phyloP scores from a whole-genome alignment of 2,113 vertebrate genomes.

The Hydropotes inermis region DNA sequence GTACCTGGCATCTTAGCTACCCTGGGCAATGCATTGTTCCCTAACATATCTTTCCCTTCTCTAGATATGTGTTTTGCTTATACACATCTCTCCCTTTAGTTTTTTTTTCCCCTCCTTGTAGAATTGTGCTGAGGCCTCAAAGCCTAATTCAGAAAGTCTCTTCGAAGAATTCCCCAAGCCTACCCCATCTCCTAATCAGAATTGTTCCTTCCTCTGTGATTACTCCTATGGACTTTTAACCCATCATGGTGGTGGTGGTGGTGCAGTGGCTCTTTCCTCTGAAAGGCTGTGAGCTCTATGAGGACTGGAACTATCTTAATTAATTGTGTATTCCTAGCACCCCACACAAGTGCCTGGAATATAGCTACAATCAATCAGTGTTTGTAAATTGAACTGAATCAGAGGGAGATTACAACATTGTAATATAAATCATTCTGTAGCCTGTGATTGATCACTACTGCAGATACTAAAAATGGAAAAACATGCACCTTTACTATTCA shows the following conservation, averaged over 20 bases:
- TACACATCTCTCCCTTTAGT: neutral
- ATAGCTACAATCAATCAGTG: conserved; percentile 46
- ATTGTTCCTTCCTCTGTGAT: neutral
- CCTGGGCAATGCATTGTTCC: neutral
- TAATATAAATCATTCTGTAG: conserved; percentile 60
- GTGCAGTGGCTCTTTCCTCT: neutral
- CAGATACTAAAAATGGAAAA: conserved; percentile 62
- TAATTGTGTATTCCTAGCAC: conserved; percentile 47
- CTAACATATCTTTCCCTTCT: neutral
- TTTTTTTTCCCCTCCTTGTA: neutral
- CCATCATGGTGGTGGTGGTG: neutral
- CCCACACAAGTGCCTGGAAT: conserved; percentile 36
- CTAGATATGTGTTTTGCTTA: neutral
- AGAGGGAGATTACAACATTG: conserved; percentile 51
- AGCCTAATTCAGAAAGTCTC: conserved; percentile 29
- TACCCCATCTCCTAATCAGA: conserved; percentile 12
- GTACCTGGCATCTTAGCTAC: neutral
- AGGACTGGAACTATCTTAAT: conserved; percentile 57
- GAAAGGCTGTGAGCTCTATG: conserved; percentile 45
- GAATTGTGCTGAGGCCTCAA: conserved; percentile 7
- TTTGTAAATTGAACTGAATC: conserved; percentile 64
- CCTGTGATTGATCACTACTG: conserved; percentile 57
- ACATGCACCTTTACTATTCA: conserved; percentile 40
- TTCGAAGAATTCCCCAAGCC: neutral
- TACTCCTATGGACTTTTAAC: neutral